Evolutionary conservation across 2,888 invertebrate genomes (phyloP), one percentile per base, ranked within the genome.

Genomic region (Steinernema hermaphroditum): DNA sequence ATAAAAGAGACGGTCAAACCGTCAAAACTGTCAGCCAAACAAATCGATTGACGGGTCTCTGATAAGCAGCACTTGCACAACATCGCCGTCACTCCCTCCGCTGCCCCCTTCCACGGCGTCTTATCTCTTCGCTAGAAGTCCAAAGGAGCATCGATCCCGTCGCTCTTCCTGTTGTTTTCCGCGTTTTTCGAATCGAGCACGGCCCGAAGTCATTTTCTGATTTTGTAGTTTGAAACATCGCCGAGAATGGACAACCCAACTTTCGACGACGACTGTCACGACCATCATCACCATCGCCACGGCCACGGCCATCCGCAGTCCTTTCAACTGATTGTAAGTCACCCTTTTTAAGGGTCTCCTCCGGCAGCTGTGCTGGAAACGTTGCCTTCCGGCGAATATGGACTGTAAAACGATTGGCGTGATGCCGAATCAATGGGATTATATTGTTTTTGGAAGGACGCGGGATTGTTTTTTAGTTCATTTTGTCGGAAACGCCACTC

Each of bases 51-150:
- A 24, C 54, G 27, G 27, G 54, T 8, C 4, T 19, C 54, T 54
- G 54, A 54, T 54, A 54, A 54, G 54, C n/a, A 22, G 46, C 27
- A 6, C 54, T 54, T n/a, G 49, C 49, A 49, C 19, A 49, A 54
- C 54, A 22, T 4, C 22, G 27, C 54, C n/a, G 37, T 37, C 37
- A 46, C 46, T n/a, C n/a, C n/a, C n/a, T n/a, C 46, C 16, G n/a
- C 46, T 16, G 46, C n/a, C n/a, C n/a, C n/a, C n/a, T n/a, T n/a
- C n/a, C n/a, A n/a, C n/a, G n/a, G 46, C 54, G 2, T 27, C 54
- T 27, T 54, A 14, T 54, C 27, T 8, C 9, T 49, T 54, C 24
- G 54, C 6, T 27, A 22, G 54, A 22, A 12, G 54, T 54, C 19
- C 54, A 46, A 46, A 46, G 46, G 27, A 24, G 24, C 54, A 24